A percentile compares a stretch with the other conserved stretches of the same genome.
Conservation (phyloP, 2,113 vertebrate genomes). For the Melanocharis versteri region DNA sequence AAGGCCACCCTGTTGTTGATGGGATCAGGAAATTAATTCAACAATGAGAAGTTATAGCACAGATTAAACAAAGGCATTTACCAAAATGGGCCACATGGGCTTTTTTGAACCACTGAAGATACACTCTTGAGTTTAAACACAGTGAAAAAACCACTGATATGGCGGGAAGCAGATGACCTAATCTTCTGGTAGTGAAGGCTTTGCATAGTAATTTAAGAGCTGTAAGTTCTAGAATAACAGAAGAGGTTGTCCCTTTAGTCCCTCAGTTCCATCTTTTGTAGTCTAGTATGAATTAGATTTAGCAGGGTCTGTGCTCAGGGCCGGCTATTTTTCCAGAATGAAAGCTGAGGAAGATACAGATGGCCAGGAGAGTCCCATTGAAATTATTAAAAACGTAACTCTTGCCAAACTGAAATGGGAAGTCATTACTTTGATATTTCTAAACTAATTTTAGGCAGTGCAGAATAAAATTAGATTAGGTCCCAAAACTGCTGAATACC, state of each 20-base stretch:
- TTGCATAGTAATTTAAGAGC: not conserved
- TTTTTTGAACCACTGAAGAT: not conserved
- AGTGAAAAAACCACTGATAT: not conserved
- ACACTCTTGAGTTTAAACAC: not conserved
- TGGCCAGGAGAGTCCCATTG: not conserved
- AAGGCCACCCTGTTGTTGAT: not conserved
- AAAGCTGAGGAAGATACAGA: not conserved
- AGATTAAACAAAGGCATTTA: not conserved
- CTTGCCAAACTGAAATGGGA: not conserved
- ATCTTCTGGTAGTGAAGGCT: not conserved
- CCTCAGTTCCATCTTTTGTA: not conserved
- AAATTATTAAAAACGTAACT: not conserved
- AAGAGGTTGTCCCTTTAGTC: not conserved
- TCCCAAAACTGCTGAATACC: not conserved
- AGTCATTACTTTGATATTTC: not conserved
- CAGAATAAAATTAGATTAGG: not conserved
- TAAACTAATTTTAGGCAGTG: not conserved
- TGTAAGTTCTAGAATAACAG: not conserved
- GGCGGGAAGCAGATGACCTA: not conserved
- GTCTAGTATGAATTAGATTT: not conserved
- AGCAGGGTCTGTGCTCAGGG: not conserved
- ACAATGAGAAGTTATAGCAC: not conserved
- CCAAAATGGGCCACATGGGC: rapidly evolving
- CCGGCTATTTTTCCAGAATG: not conserved
- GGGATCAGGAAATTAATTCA: not conserved